Percentiles rank a stretch among this genome's conserved stretches.
phyloP scores from a whole-genome alignment of 92 coral and sea anemone species.

The Heteractis magnifica region DNA sequence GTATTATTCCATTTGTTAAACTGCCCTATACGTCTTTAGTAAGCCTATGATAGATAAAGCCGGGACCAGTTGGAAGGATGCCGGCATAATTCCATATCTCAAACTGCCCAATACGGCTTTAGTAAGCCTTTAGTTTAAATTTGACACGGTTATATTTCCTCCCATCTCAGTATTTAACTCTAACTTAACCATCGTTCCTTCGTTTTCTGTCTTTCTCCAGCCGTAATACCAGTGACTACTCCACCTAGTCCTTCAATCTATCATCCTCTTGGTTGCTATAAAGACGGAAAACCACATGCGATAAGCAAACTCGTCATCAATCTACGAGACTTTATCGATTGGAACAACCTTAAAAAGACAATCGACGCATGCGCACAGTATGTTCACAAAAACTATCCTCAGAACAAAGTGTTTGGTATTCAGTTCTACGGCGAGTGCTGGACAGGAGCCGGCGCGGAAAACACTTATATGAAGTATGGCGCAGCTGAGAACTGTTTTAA shows the following conservation, averaged over 20 bases:
- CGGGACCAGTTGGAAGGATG: too few relatives aligned
- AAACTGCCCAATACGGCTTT: too few relatives aligned
- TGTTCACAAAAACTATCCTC: slow-evolving; percentile 29
- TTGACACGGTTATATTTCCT: too few relatives aligned
- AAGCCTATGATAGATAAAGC: too few relatives aligned
- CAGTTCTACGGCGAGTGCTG: slow-evolving; percentile 65
- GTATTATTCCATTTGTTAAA: too few relatives aligned
- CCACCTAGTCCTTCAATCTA: slow-evolving; percentile 22
- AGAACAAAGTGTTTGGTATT: slow-evolving; percentile 43
- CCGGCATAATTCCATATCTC: too few relatives aligned
- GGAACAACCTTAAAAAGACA: slow-evolving; percentile 40
- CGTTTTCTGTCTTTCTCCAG: slow-evolving; percentile 8
- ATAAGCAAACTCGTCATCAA: slow-evolving; percentile 23
- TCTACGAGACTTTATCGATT: slow-evolving; percentile 44
- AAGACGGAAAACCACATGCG: slow-evolving; percentile 28
- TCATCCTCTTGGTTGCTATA: slow-evolving; percentile 55
- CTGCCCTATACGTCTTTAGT: too few relatives aligned
- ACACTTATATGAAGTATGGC: slow-evolving; percentile 37
- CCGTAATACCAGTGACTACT: neutral
- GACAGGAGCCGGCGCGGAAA: slow-evolving; percentile 43
- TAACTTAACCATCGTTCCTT: neutral
- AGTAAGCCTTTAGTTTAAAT: too few relatives aligned
- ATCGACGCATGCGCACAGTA: slow-evolving; percentile 50
- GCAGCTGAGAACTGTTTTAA: slow-evolving; percentile 27
- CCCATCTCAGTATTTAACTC: too few relatives aligned